These are phyloP conservation scores for Halcyon chelicuti DNA, from an alignment of 2,797 vertebrate genomes.

Conservation along the genomic window DNA sequence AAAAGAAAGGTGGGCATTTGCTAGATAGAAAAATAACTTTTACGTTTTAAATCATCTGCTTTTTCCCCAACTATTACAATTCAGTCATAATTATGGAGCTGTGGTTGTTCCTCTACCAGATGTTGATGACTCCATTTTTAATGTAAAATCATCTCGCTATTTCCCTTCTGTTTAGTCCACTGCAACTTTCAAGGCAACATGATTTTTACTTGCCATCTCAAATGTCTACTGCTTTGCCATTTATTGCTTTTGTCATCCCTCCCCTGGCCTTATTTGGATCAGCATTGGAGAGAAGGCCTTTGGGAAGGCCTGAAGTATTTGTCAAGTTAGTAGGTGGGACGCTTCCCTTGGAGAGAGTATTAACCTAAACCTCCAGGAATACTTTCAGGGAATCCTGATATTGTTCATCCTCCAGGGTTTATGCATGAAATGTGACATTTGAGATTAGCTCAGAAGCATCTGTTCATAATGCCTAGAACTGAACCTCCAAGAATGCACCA, in stretches of 20 bases:
- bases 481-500: neutral
- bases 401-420: conserved; percentile 19
- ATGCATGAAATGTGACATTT: conserved; percentile 47
- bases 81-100: neutral
- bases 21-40: neutral
- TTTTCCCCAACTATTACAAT: neutral
- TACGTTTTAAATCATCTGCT: neutral
- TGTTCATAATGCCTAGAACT: neutral
- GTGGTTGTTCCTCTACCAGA: neutral
- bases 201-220: neutral
- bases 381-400: conserved; percentile 1
- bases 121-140: neutral
- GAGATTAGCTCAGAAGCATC: conserved; percentile 50
- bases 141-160: neutral
- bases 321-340: conserved; percentile 1
- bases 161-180: neutral
- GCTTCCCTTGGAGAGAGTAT: neutral
- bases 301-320: neutral
- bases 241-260: neutral
- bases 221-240: neutral
- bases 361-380: conserved; percentile 4
- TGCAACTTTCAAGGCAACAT: neutral
- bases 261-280: neutral
- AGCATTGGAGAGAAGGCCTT: neutral
- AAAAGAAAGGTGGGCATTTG: neutral